Evolutionary conservation across 2,797 vertebrate genomes (phyloP).

Genomic region (Microtus agrestis): DNA sequence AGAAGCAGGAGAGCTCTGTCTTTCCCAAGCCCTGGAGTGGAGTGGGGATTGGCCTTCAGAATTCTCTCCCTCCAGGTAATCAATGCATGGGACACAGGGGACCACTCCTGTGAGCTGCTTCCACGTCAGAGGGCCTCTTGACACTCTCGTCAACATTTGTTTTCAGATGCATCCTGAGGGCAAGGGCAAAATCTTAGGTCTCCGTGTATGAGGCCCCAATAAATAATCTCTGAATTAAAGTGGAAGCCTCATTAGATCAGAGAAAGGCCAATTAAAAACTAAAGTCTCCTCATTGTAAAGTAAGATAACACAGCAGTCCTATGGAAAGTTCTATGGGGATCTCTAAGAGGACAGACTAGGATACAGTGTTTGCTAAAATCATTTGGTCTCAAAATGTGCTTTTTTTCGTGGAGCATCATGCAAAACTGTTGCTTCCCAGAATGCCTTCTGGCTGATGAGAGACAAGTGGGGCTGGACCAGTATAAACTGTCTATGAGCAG

Average conservation of each 20-base stretch:
- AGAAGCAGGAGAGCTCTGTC: background rate
- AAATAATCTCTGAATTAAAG: background rate
- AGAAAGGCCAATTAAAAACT: background rate
- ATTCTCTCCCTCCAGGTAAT: rapidly evolving
- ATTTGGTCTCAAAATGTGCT: background rate
- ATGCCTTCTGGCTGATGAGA: background rate
- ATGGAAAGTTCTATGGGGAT: background rate
- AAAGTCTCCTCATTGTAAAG: background rate
- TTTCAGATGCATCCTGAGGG: background rate
- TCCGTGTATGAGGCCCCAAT: background rate
- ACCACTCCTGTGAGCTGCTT: background rate
- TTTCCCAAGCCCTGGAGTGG: background rate
- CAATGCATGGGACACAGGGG: background rate
- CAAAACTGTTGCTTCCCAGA: background rate
- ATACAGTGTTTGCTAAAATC: background rate
- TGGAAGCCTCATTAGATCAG: background rate
- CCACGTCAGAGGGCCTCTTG: rapidly evolving
- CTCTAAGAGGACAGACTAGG: background rate
- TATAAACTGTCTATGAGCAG: background rate
- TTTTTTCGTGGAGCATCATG: background rate
- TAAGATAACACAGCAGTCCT: background rate
- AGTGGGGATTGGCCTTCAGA: background rate
- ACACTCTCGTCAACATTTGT: background rate
- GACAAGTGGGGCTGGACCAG: background rate
- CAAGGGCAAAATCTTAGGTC: background rate